Percentiles rank a stretch among this genome's conserved stretches.
These are phyloP conservation scores for Sinocyclocheilus anshuiensis DNA, from an alignment of 2,113 vertebrate species.

Conservation along the genomic window DNA sequence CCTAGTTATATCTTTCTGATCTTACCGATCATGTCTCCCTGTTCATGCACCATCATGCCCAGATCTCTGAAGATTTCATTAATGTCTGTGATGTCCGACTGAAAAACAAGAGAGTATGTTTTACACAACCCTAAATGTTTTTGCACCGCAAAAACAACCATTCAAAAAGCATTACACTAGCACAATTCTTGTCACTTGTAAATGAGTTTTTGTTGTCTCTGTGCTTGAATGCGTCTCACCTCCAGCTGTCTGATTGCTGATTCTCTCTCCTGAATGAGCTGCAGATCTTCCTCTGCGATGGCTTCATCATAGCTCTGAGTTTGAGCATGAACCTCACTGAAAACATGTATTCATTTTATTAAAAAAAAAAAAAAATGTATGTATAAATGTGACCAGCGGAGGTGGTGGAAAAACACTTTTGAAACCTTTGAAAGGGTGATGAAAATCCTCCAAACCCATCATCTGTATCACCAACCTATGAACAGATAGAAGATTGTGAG, in stretches of 20 bases:
- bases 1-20: neutral
- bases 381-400: no score
- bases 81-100: slow-evolving; percentile 96
- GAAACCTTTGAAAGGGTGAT: slow-evolving; percentile 81
- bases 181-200: neutral
- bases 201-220: neutral
- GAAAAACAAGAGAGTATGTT: slow-evolving; percentile 35
- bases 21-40: slow-evolving; percentile 97
- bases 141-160: neutral
- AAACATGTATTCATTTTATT: slow-evolving; percentile 37
- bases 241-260: slow-evolving; percentile 89
- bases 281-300: slow-evolving; percentile 92
- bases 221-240: slow-evolving; percentile 68
- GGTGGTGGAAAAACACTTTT: no score
- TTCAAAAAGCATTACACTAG: neutral
- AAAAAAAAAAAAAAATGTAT: no score
- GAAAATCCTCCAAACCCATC: slow-evolving; percentile 78
- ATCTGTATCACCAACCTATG: slow-evolving; percentile 83
- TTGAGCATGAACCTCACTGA: slow-evolving; percentile 77
- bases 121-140: neutral
- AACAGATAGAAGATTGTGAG: neutral
- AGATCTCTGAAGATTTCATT: slow-evolving; percentile 99
- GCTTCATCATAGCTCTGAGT: slow-evolving; percentile 84
- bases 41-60: slow-evolving; percentile 97
- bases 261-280: slow-evolving; percentile 91